Conservation (phyloP, 2,797 vertebrate species). For the Oreochromis grahami region DNA sequence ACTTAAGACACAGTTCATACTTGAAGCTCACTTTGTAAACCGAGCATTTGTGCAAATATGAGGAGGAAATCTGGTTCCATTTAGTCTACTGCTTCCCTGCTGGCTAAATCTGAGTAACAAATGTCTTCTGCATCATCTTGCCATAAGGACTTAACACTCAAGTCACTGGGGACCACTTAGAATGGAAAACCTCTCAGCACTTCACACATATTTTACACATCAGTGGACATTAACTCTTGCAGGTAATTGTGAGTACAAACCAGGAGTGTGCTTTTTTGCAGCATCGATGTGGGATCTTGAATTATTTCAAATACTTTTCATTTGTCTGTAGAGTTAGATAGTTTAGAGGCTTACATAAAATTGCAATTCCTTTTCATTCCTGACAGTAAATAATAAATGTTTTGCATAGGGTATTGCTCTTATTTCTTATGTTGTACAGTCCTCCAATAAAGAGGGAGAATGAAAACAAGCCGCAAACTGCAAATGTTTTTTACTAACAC, state of each 20-base stretch:
- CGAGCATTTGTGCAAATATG: slow-evolving; percentile 40
- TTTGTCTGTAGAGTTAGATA: not conserved
- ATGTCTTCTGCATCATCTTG: slow-evolving; percentile 55
- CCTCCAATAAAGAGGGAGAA: not conserved
- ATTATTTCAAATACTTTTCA: slow-evolving; percentile 18
- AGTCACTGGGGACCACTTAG: slow-evolving; percentile 63
- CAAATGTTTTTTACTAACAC: not conserved
- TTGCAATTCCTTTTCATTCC: not conserved
- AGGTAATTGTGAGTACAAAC: slow-evolving; percentile 63
- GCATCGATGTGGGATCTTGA: not conserved
- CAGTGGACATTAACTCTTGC: slow-evolving; percentile 67
- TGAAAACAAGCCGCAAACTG: not conserved
- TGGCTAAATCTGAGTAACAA: slow-evolving; percentile 62
- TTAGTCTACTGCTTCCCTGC: slow-evolving; percentile 53
- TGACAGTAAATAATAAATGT: not conserved
- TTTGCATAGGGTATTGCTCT: not conserved
- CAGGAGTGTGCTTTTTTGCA: slow-evolving; percentile 6
- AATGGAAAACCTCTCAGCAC: slow-evolving; percentile 69
- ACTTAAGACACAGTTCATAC: not conserved
- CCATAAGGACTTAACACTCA: slow-evolving; percentile 67
- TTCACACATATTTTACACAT: slow-evolving; percentile 71
- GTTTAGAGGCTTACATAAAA: not conserved
- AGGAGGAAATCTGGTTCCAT: slow-evolving; percentile 53
- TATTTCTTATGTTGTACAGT: not conserved
- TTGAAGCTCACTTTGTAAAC: slow-evolving; percentile 21